Conservation (phyloP, 2,113 vertebrate species). For the Helogale parvula region DNA sequence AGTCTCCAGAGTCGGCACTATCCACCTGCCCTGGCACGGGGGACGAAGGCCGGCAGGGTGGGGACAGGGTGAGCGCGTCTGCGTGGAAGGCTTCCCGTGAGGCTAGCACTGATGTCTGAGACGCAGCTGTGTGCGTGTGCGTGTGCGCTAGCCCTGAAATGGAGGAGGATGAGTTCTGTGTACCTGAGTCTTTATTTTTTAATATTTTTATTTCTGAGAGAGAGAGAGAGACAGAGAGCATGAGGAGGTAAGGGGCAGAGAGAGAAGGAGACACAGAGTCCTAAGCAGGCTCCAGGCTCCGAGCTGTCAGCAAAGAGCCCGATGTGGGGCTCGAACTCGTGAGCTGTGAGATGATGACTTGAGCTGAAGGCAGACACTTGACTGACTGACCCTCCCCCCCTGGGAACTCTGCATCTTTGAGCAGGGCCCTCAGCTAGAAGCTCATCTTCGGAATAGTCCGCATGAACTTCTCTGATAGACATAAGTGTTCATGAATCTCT, state of each 20-base stretch:
- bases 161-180: accelerated
- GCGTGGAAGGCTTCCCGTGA: accelerated
- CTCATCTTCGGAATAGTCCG: accelerated
- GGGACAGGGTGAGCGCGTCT: background rate
- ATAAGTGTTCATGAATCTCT: accelerated
- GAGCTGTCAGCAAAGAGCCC: no score
- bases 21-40: background rate
- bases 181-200: background rate
- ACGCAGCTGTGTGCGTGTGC: background rate
- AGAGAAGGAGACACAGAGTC: no score
- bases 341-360: no score
- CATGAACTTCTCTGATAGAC: background rate
- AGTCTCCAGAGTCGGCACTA: accelerated
- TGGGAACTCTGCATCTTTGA: background rate
- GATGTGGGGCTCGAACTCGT: no score
- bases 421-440: background rate
- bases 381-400: no score
- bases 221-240: no score
- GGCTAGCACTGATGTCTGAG: no score
- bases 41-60: background rate
- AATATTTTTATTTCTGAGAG: no score
- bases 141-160: accelerated
- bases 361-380: no score
- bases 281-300: no score
- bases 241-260: no score